A percentile compares a stretch with the other conserved stretches of the same genome.
Conservation (phyloP, 2,113 vertebrate species). For the Ahaetulla prasina region DNA sequence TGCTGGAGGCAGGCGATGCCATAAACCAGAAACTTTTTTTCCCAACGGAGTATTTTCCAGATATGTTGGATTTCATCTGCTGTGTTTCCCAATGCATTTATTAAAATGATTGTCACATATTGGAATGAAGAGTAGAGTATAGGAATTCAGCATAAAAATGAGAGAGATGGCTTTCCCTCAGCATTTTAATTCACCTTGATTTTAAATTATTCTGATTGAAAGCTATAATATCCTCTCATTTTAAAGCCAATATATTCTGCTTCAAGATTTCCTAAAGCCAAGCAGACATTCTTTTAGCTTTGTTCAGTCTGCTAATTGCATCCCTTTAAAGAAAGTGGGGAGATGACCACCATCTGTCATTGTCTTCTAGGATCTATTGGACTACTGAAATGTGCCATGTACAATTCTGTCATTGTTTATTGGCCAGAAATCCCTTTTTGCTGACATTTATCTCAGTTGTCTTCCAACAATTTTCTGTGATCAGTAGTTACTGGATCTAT, state of each 20-base stretch:
- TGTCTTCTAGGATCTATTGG: neutral
- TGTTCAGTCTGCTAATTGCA: neutral
- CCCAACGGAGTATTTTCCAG: neutral
- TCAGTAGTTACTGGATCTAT: neutral
- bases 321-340: neutral
- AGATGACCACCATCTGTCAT: neutral
- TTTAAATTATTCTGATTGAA: neutral
- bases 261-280: neutral
- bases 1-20: neutral
- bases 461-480: neutral
- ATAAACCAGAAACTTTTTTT: neutral
- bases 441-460: neutral
- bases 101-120: neutral
- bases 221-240: neutral
- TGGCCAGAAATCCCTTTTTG: neutral
- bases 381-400: neutral
- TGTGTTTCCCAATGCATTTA: neutral
- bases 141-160: neutral
- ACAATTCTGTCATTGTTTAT: neutral
- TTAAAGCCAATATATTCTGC: neutral
- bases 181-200: neutral
- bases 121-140: neutral
- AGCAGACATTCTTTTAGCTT: neutral
- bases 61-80: neutral
- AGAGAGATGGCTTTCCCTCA: neutral